Percentiles rank a stretch among this genome's conserved stretches.
Evolutionary conservation across 2,797 vertebrate species (phyloP).

Genomic region (Hydrolagus colliei): DNA sequence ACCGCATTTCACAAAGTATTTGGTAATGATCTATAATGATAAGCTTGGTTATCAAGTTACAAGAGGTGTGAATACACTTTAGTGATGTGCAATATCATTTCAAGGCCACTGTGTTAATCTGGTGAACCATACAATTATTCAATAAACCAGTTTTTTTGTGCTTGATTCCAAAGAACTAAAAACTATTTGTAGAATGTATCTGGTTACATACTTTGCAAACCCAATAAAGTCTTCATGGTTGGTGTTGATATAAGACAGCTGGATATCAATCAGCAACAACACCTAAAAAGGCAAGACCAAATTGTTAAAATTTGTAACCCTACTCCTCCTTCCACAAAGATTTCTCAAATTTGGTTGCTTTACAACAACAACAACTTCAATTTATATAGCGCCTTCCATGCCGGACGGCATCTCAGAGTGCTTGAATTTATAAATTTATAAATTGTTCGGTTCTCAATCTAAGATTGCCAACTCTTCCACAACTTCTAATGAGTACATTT

Average conservation of each 20-base stretch:
- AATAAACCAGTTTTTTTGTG: neutral
- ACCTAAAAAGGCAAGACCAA: slow-evolving; percentile 55
- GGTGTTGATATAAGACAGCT: slow-evolving; percentile 89
- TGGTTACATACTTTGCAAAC: slow-evolving; percentile 75
- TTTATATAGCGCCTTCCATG: too few relatives aligned
- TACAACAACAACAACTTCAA: too few relatives aligned
- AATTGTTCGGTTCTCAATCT: neutral
- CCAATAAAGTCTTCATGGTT: slow-evolving; percentile 92
- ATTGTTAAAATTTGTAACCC: neutral
- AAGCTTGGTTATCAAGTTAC: too few relatives aligned
- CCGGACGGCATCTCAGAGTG: too few relatives aligned
- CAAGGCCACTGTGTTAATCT: neutral
- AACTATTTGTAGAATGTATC: neutral
- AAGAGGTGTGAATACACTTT: too few relatives aligned
- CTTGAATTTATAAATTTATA: neutral
- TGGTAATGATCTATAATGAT: too few relatives aligned
- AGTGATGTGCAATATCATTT: neutral
- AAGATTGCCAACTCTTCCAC: neutral
- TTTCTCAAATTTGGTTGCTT: neutral
- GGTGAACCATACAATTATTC: neutral
- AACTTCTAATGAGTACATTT: neutral
- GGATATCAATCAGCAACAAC: slow-evolving; percentile 77
- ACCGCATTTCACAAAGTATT: too few relatives aligned
- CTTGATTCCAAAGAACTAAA: slow-evolving; percentile 1
- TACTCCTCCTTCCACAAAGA: too few relatives aligned